phyloP scores from a whole-genome alignment of 2,888 invertebrate genomes.

The Orchesellides sinensis region DNA sequence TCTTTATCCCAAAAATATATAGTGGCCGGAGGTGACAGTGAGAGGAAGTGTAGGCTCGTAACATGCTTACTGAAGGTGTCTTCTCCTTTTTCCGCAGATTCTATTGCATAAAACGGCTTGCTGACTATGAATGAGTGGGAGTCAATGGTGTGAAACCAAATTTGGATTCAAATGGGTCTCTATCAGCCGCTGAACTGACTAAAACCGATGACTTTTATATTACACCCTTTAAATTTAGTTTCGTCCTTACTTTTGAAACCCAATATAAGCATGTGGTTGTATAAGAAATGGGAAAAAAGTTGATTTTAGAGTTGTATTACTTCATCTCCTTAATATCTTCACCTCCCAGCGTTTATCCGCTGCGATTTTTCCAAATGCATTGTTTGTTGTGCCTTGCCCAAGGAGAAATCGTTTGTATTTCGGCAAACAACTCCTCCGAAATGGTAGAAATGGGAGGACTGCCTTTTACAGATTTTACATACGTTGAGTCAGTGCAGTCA shows the following conservation, averaged over 20 bases:
- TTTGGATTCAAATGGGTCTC: conserved; percentile 42
- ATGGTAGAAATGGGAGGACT: too few species aligned
- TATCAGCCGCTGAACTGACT: conserved; percentile 22
- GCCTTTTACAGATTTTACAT: neutral
- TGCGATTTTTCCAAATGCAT: neutral
- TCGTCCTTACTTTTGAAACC: neutral
- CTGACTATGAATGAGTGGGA: conserved; percentile 17
- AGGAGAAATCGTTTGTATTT: neutral
- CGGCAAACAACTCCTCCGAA: neutral
- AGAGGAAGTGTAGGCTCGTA: neutral
- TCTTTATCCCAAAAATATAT: conserved; percentile 1
- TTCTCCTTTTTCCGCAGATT: neutral
- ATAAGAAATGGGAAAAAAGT: neutral
- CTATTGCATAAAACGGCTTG: conserved; percentile 15
- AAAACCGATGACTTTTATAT: neutral
- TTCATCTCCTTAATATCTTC: neutral
- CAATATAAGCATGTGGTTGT: neutral
- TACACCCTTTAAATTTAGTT: neutral
- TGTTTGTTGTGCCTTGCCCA: neutral
- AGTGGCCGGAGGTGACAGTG: neutral
- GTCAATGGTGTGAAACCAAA: conserved; percentile 47
- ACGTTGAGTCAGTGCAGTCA: neutral
- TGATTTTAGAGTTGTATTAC: neutral
- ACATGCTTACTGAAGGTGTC: neutral
- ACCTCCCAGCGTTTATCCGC: neutral